These are phyloP conservation scores for Champsocephalus gunnari DNA, from an alignment of 2,797 vertebrate species.

Conservation along the genomic window DNA sequence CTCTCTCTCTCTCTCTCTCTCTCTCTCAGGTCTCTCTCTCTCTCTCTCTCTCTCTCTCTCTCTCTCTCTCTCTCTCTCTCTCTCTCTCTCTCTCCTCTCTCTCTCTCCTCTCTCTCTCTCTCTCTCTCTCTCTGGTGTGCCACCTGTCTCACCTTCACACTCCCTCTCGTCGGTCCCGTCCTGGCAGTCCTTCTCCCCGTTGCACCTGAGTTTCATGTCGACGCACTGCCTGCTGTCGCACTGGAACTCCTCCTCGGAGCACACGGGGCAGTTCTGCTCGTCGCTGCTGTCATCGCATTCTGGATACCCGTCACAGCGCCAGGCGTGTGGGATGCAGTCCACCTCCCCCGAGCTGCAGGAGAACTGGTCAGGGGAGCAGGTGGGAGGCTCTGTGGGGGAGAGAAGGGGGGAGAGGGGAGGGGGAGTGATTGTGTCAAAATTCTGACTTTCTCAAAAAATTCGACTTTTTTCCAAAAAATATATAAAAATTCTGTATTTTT, in stretches of 20 bases:
- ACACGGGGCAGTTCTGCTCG: slow-evolving; percentile 93
- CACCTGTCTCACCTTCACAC: slow-evolving; percentile 87
- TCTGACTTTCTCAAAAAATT: no score
- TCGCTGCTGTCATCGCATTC: slow-evolving; percentile 97
- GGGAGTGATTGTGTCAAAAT: no score
- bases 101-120: no score
- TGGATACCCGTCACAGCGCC: slow-evolving; percentile 93
- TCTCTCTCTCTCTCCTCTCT: no score
- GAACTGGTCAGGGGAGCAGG: slow-evolving; percentile 97
- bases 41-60: no score
- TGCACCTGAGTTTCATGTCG: slow-evolving; percentile 89
- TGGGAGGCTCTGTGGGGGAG: slow-evolving; percentile 88
- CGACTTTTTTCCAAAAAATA: no score
- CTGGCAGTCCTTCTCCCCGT: slow-evolving; percentile 94
- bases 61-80: no score
- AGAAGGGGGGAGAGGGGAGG: no score
- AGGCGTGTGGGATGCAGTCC: slow-evolving; percentile 96
- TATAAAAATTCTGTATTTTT: no score
- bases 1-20: no score
- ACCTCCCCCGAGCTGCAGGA: slow-evolving; percentile 95
- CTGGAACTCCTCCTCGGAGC: slow-evolving; percentile 93
- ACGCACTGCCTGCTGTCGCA: slow-evolving; percentile 96
- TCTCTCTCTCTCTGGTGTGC: no score
- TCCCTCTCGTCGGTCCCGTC: slow-evolving; percentile 96
- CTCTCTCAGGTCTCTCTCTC: no score